These are phyloP conservation scores for Caranx ignobilis DNA, from an alignment of 2,113 vertebrate genomes.

Conservation along the genomic window DNA sequence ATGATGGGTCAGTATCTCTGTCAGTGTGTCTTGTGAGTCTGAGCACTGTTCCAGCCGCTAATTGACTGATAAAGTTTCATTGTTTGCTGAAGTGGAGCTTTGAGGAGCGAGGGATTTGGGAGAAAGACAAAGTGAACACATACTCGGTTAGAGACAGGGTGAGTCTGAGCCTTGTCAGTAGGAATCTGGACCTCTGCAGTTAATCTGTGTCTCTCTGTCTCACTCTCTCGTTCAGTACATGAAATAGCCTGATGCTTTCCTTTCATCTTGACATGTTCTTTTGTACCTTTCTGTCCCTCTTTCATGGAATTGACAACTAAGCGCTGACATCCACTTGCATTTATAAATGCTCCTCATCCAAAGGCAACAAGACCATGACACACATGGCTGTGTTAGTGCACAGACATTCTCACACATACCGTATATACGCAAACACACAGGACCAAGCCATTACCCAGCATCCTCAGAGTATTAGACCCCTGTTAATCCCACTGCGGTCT, in stretches of 20 bases:
- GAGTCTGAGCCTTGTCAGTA: constrained; percentile 18
- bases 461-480: constrained; percentile 51
- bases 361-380: not conserved
- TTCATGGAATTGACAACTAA: constrained; percentile 26
- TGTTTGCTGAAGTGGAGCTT: constrained; percentile 18
- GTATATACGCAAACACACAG: constrained; percentile 28
- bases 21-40: constrained; percentile 3
- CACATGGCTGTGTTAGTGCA: not conserved
- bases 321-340: constrained; percentile 4
- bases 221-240: not conserved
- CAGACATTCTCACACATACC: not conserved
- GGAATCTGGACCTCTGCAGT: constrained; percentile 6
- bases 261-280: not conserved
- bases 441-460: constrained; percentile 29
- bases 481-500: constrained; percentile 57
- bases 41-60: not conserved
- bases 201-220: constrained; percentile 8
- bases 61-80: constrained; percentile 25
- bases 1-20: constrained; percentile 1
- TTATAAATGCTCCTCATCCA: not conserved
- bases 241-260: not conserved
- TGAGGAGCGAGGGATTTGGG: constrained; percentile 1
- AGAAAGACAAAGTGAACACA: not conserved
- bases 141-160: not conserved
- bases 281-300: not conserved